phyloP scores from a whole-genome alignment of 2,888 invertebrate species.

The Andrena camellia region DNA sequence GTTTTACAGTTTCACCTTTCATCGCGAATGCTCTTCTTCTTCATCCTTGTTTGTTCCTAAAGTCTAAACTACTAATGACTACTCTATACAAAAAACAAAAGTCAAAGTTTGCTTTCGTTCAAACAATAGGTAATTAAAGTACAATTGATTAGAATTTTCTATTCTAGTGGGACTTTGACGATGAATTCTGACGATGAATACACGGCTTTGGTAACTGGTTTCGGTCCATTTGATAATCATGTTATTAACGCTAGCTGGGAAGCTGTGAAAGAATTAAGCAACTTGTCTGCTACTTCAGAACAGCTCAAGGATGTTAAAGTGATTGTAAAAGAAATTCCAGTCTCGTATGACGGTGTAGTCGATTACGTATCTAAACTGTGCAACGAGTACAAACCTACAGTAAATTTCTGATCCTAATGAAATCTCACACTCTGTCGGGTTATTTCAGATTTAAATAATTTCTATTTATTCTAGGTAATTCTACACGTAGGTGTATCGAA shows the following conservation, averaged over 20 bases:
- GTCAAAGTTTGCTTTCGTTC: no score
- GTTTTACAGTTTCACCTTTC: background rate
- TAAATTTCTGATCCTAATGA: constrained; percentile 81
- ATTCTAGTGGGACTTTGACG: background rate
- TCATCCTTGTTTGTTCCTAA: no score
- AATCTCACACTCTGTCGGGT: background rate
- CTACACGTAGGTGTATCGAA: constrained; percentile 93
- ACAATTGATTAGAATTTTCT: no score
- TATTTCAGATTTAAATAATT: constrained; percentile 9
- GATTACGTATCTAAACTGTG: constrained; percentile 89
- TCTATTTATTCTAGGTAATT: constrained; percentile 87
- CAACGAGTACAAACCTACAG: constrained; percentile 90
- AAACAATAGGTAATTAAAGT: no score
- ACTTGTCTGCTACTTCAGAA: constrained; percentile 85
- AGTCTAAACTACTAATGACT: no score
- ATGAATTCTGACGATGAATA: constrained; percentile 40
- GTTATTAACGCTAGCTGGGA: constrained; percentile 94
- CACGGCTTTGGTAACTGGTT: constrained; percentile 89
- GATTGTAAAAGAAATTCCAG: constrained; percentile 88
- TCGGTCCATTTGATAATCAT: constrained; percentile 92
- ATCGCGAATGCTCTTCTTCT: background rate
- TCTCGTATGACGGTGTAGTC: constrained; percentile 90
- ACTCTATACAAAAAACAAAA: no score
- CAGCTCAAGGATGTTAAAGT: constrained; percentile 86
- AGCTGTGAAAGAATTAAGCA: constrained; percentile 89